phyloP scores from a whole-genome alignment of 2,797 vertebrate species.

The Basileuterus tristriatus region DNA sequence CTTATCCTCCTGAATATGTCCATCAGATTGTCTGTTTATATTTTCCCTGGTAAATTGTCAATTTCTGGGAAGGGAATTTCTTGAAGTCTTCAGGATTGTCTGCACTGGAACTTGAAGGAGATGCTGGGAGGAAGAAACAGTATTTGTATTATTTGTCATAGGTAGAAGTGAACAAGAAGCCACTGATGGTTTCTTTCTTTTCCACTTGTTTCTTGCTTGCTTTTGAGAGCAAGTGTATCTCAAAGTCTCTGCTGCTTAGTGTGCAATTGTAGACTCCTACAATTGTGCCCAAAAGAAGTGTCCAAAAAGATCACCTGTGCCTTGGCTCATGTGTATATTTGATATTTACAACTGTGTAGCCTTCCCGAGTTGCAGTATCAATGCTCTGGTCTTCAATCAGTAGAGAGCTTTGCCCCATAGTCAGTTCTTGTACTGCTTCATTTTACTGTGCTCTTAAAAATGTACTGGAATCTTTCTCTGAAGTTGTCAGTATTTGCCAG shows the following conservation, averaged over 20 bases:
- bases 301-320: neutral
- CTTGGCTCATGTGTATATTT: rapidly evolving
- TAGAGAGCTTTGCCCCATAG: neutral
- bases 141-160: neutral
- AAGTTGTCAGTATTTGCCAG: neutral
- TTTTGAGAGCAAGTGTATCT: neutral
- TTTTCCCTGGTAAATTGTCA: neutral
- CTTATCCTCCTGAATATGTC: neutral
- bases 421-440: neutral
- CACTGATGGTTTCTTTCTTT: neutral
- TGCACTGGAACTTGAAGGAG: neutral
- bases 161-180: neutral
- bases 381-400: neutral
- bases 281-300: neutral
- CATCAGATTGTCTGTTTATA: neutral
- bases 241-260: neutral
- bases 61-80: neutral
- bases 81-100: neutral
- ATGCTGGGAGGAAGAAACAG: neutral
- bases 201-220: neutral
- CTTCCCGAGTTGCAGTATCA: neutral
- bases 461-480: neutral
- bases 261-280: neutral
- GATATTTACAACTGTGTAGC: neutral
- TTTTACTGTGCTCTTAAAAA: neutral